phyloP scores from a whole-genome alignment of 2,113 vertebrate genomes.

The Furnarius figulus region DNA sequence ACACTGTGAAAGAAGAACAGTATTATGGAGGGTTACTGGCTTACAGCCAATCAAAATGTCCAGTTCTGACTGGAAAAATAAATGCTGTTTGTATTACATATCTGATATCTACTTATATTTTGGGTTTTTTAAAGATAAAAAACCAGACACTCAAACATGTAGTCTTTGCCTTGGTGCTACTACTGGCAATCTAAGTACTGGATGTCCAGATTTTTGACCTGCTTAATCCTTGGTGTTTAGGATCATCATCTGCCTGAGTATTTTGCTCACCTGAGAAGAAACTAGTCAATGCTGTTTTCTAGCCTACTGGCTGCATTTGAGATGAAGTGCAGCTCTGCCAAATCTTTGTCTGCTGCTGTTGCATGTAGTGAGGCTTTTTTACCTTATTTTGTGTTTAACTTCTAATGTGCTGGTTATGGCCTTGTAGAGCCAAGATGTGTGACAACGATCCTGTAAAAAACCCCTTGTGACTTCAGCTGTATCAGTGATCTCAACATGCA shows the following conservation, averaged over 20 bases:
- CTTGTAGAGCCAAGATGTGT: neutral
- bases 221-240: neutral
- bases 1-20: neutral
- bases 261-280: neutral
- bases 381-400: neutral
- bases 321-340: neutral
- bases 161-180: neutral
- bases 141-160: fast-evolving
- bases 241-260: neutral
- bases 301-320: neutral
- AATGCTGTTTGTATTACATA: neutral
- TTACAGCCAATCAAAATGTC: neutral
- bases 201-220: neutral
- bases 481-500: neutral
- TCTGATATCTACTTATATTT: neutral
- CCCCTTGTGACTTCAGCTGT: neutral
- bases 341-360: neutral
- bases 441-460: neutral
- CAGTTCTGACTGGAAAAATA: neutral
- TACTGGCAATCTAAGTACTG: neutral
- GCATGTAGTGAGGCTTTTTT: neutral
- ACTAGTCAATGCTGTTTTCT: neutral
- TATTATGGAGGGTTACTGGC: neutral
- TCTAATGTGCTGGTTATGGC: neutral
- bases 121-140: neutral